A percentile compares a stretch with the other conserved stretches of the same genome.
These are phyloP conservation scores for Cydia splendana DNA, from an alignment of 1,140 invertebrate genomes.

Conservation along the genomic window DNA sequence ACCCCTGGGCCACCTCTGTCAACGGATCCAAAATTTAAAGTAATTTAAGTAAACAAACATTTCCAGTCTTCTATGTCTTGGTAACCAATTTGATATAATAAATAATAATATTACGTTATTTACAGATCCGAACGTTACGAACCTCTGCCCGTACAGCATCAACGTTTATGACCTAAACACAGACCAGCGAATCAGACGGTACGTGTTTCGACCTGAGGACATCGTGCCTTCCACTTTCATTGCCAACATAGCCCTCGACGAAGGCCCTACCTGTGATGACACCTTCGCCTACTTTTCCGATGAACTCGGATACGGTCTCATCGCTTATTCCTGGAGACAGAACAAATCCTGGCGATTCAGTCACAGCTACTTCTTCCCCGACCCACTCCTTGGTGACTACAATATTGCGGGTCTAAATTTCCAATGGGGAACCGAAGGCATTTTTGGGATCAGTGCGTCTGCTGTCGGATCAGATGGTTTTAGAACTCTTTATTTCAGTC, in stretches of 20 bases:
- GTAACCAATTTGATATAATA: background rate
- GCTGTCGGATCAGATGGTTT: slow-evolving; percentile 83
- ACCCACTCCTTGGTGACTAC: slow-evolving; percentile 88
- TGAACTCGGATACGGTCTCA: slow-evolving; percentile 89
- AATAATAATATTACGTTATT: slow-evolving; percentile 36
- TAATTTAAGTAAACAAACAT: too few species aligned
- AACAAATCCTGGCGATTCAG: slow-evolving; percentile 88
- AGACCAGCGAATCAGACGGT: slow-evolving; percentile 84
- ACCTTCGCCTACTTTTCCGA: slow-evolving; percentile 90
- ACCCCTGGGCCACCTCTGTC: too few species aligned
- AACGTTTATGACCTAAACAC: slow-evolving; percentile 89
- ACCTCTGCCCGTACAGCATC: slow-evolving; percentile 86
- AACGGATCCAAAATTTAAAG: too few species aligned
- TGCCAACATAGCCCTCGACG: slow-evolving; percentile 89
- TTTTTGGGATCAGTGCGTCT: slow-evolving; percentile 88
- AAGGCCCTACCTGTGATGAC: slow-evolving; percentile 87
- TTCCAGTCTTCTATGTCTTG: too few species aligned
- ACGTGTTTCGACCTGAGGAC: slow-evolving; percentile 85
- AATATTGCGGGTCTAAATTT: slow-evolving; percentile 89
- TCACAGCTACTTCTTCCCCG: slow-evolving; percentile 89
- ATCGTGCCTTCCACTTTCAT: slow-evolving; percentile 89
- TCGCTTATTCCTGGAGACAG: slow-evolving; percentile 87
- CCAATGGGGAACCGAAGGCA: slow-evolving; percentile 90
- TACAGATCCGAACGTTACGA: slow-evolving; percentile 79
- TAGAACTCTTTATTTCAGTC: slow-evolving; percentile 87